These are phyloP conservation scores for Agrypnia vestita DNA, from an alignment of 1,140 invertebrate species.

Conservation along the genomic window DNA sequence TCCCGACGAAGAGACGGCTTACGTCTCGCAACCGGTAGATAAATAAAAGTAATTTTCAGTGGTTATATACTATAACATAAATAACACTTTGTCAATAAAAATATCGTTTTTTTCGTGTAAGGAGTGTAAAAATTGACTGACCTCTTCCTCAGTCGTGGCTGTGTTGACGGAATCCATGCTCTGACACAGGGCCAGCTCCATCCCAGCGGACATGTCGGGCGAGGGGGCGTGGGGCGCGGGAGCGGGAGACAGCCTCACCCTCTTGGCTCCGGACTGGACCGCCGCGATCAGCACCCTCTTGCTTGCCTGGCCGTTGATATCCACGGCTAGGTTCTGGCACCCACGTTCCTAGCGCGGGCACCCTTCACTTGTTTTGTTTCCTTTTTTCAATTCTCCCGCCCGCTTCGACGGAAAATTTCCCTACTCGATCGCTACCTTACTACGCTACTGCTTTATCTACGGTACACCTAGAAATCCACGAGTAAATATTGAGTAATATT, in stretches of 20 bases:
- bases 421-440: no score
- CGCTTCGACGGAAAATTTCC: background rate
- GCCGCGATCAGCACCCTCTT: slow-evolving; percentile 60
- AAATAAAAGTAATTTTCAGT: no score
- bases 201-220: slow-evolving; percentile 63
- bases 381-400: slow-evolving; percentile 20
- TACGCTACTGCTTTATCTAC: no score
- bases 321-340: slow-evolving; percentile 57
- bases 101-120: no score
- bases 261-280: slow-evolving; percentile 56
- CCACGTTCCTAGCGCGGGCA: slow-evolving; percentile 60
- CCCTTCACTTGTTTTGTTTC: slow-evolving; percentile 35
- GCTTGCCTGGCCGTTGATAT: slow-evolving; percentile 54
- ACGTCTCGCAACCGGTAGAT: no score
- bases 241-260: slow-evolving; percentile 64
- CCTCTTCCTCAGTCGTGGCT: slow-evolving; percentile 92
- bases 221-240: slow-evolving; percentile 63
- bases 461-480: no score
- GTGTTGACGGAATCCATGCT: slow-evolving; percentile 96
- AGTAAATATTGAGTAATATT: no score
- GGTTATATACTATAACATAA: no score
- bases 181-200: slow-evolving; percentile 78
- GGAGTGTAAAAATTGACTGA: slow-evolving; percentile 67
- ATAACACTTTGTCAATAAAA: no score
- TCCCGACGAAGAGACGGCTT: no score